phyloP scores from a whole-genome alignment of 2,113 vertebrate species.

The Misgurnus anguillicaudatus region DNA sequence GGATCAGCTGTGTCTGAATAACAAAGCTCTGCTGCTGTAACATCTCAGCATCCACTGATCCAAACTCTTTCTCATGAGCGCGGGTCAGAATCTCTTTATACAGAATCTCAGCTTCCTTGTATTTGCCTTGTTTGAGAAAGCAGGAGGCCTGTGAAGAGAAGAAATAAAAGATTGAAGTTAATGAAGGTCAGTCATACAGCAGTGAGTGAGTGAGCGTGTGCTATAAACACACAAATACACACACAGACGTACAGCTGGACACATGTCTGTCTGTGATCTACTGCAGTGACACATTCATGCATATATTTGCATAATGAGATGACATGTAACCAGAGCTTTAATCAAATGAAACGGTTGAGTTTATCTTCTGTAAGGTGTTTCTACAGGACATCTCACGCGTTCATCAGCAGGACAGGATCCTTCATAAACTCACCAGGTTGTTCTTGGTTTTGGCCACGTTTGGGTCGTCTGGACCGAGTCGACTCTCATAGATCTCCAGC shows the following conservation, averaged over 20 bases:
- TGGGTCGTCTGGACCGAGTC: conserved; percentile 92
- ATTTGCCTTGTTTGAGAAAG: conserved; percentile 97
- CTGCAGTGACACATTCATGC: too few species aligned
- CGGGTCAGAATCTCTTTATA: conserved; percentile 99
- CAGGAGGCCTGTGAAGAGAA: conserved; percentile 86
- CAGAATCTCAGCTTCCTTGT: conserved; percentile 92
- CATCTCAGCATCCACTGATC: conserved; percentile 93
- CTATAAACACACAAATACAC: too few species aligned
- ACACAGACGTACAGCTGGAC: too few species aligned
- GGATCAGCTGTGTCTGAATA: too few species aligned
- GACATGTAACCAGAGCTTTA: too few species aligned
- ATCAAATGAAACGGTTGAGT: too few species aligned
- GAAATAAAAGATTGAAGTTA: background rate
- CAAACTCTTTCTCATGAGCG: conserved; percentile 97
- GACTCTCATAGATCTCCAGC: conserved; percentile 92
- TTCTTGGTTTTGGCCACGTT: conserved; percentile 99
- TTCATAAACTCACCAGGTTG: conserved; percentile 85
- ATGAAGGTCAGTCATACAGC: background rate
- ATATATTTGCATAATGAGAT: too few species aligned
- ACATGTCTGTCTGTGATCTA: too few species aligned
- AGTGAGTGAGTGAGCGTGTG: background rate
- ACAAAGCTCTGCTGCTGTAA: too few species aligned
- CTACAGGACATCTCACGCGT: too few species aligned
- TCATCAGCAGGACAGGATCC: too few species aligned
- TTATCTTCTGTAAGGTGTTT: too few species aligned